phyloP scores from a whole-genome alignment of 2,113 vertebrate genomes.

The Asarcornis scutulata region DNA sequence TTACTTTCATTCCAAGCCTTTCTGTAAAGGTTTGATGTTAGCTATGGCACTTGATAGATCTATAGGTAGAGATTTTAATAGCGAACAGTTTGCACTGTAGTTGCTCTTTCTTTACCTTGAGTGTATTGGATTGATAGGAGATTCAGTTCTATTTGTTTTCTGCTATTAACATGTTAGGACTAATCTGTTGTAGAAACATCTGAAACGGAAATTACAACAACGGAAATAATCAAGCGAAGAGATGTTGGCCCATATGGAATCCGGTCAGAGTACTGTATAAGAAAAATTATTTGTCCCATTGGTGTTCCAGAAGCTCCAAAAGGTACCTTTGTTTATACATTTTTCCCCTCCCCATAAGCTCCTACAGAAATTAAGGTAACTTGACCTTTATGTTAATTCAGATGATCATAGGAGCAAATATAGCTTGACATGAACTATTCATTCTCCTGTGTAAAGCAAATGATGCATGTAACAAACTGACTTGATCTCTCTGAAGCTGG shows the following conservation, averaged over 20 bases:
- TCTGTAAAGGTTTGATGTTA: background rate
- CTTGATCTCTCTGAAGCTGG: background rate
- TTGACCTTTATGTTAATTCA: background rate
- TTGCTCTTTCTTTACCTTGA: background rate
- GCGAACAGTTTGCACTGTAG: background rate
- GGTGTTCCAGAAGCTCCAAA: slow-evolving; percentile 96
- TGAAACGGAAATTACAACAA: slow-evolving; percentile 97
- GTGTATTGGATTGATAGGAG: background rate
- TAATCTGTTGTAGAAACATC: slow-evolving; percentile 88
- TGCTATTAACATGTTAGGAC: slow-evolving; percentile 13
- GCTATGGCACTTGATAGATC: background rate
- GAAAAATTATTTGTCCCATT: slow-evolving; percentile 98
- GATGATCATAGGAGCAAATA: background rate
- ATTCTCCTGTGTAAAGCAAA: background rate
- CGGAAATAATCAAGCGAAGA: slow-evolving; percentile 97
- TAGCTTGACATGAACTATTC: background rate
- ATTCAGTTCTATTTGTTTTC: background rate
- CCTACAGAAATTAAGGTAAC: slow-evolving; percentile 7
- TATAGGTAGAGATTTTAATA: background rate
- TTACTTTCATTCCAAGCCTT: background rate
- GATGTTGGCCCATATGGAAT: slow-evolving; percentile 97
- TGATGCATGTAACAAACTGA: background rate
- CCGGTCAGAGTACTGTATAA: slow-evolving; percentile 97
- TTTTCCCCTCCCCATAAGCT: background rate
- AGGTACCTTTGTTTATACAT: slow-evolving; percentile 75